Percentiles rank a stretch among this genome's conserved stretches.
These are phyloP conservation scores for Phyto melanocephala DNA, from an alignment of 2,888 invertebrate species.

Conservation along the genomic window DNA sequence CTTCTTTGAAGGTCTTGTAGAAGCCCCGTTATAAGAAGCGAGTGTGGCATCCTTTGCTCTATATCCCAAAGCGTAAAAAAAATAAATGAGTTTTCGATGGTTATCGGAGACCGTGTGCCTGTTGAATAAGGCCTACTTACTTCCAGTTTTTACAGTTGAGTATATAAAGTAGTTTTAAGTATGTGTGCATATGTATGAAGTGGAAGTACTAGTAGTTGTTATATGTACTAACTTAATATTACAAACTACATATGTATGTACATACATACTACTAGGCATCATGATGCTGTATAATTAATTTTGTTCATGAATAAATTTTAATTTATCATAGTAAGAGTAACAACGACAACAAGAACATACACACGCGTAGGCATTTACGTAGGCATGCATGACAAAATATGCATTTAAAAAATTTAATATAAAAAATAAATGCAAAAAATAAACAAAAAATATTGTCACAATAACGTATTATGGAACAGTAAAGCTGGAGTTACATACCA, in stretches of 20 bases:
- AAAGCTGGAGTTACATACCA: slow-evolving; percentile 24
- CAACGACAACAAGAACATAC: slow-evolving; percentile 38
- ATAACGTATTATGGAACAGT: slow-evolving; percentile 49
- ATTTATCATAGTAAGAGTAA: slow-evolving; percentile 68
- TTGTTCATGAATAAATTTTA: slow-evolving; percentile 74
- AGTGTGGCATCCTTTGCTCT: no score
- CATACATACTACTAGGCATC: slow-evolving; percentile 60
- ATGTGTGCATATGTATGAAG: background rate
- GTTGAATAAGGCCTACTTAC: no score
- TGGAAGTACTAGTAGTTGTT: background rate
- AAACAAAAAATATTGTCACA: slow-evolving; percentile 57
- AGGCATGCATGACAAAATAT: slow-evolving; percentile 48
- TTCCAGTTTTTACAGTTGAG: no score
- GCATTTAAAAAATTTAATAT: slow-evolving; percentile 42
- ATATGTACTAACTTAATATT: slow-evolving; percentile 1
- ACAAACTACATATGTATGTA: background rate
- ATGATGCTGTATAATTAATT: slow-evolving; percentile 72
- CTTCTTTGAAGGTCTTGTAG: no score
- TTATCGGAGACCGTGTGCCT: no score
- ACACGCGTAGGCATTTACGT: slow-evolving; percentile 27
- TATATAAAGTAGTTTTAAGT: slow-evolving; percentile 17
- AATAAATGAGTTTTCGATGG: no score
- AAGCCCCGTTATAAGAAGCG: no score
- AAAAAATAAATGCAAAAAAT: slow-evolving; percentile 5
- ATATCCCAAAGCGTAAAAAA: no score